Evolutionary conservation across 2,888 invertebrate species (phyloP).

Genomic region (Cosmia pyralina): DNA sequence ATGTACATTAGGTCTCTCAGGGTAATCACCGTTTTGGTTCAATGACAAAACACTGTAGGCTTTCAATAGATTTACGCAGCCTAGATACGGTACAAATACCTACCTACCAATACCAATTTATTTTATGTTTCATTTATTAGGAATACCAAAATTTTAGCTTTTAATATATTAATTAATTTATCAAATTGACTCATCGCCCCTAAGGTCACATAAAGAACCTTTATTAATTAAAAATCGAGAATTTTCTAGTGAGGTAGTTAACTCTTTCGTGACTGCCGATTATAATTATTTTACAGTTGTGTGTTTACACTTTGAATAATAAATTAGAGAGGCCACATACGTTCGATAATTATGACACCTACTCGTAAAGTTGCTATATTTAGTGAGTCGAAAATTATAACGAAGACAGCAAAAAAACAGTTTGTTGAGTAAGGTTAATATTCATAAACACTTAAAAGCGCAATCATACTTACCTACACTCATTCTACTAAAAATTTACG

Average conservation of each 20-base stretch:
- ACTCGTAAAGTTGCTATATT: slow-evolving; percentile 5
- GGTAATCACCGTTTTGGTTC: no score
- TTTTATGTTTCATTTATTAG: neutral
- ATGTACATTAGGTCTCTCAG: no score
- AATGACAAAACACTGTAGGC: no score
- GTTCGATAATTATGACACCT: slow-evolving; percentile 3
- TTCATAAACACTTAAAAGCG: no score
- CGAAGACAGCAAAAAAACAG: no score
- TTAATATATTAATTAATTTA: neutral
- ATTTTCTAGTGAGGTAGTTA: neutral
- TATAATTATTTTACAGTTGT: slow-evolving; percentile 22
- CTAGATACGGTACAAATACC: no score
- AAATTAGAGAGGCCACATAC: neutral
- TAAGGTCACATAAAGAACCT: neutral
- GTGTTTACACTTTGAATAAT: slow-evolving; percentile 18
- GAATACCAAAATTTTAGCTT: neutral
- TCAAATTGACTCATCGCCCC: neutral
- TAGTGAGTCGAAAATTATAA: slow-evolving; percentile 1
- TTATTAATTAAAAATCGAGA: slow-evolving; percentile 4
- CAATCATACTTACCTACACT: no score
- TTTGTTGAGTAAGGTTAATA: neutral
- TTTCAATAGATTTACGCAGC: no score
- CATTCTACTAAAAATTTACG: no score
- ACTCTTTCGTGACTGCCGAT: neutral
- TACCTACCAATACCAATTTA: no score